Evolutionary conservation across 2,797 vertebrate species (phyloP), one percentile per base, ranked within the genome.

Genomic region (Schizopygopsis pylzovi): DNA sequence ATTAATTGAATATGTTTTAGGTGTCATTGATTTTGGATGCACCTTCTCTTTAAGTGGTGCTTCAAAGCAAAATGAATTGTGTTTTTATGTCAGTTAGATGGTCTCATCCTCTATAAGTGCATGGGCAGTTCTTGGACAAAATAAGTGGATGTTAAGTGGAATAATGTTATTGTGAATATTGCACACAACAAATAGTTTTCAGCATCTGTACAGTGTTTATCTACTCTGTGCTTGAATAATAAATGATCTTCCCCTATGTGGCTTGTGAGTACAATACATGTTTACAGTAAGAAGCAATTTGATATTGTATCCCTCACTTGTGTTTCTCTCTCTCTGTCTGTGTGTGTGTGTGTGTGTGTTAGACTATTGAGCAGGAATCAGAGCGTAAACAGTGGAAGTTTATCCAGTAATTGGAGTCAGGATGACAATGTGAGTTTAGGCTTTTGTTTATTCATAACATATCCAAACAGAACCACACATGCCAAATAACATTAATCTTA

Each of bases 351-450:
- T 83, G 61, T 87, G 47, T 89, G 20, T 90, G 0, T 0, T 93
- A 97, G 97, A 91, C 96, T 94, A 89, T 95, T 95, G 0, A 93
- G 94, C 84, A 94, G 93, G 88, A 96, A 95, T 92, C 93, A 95
- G 90, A 97, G 94, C 4, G 94, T 94, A 91, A 96, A 95, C 90
- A 97, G 96, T 0, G 94, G 95, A 89, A 95, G 95, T 86, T 86
- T 96, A 33, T 93, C 94, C 0, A 96, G 95, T 87, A 96, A 97
- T 88, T 99, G 98, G 97, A 96, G 94, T 90, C 94, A 96, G 63
- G 94, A 97, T 63, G 96, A 97, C 89, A 96, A 95, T 4, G 97
- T 98, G 93, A 94, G 97, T 94, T 47, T 76, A 43, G 25, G 25
- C 61, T 49, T 80, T 68, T 33, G 41, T 65, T 47, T 61, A 61